Conservation (phyloP, 2,113 vertebrate genomes). For the Petrocephalus microphthalmus region DNA sequence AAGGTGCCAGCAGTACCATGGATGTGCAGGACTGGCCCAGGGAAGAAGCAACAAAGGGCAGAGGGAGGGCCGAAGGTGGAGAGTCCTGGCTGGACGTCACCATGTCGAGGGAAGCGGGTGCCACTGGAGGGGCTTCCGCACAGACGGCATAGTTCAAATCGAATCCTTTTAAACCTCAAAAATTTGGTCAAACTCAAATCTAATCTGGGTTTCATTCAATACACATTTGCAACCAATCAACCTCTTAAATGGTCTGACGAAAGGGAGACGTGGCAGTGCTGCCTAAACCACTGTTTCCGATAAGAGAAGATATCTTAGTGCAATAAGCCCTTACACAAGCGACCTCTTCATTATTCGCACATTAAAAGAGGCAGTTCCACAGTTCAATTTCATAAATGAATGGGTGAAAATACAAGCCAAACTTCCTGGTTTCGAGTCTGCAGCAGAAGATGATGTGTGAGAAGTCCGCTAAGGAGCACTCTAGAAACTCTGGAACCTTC, state of each 20-base stretch:
- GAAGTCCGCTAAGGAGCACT: background rate
- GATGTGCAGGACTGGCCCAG: background rate
- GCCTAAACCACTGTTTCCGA: background rate
- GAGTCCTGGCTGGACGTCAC: too few relatives aligned
- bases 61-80: background rate
- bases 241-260: background rate
- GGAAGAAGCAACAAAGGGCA: background rate
- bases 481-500: background rate
- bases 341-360: background rate
- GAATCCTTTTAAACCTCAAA: background rate
- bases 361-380: background rate
- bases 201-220: constrained; percentile 6
- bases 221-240: background rate
- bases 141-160: background rate
- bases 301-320: background rate
- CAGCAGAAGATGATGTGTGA: background rate
- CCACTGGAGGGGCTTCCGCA: background rate
- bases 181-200: background rate
- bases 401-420: background rate
- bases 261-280: background rate
- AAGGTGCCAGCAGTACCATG: background rate
- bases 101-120: too few relatives aligned
- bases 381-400: background rate
- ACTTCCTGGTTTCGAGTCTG: background rate
- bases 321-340: background rate